Base-by-base conservation (phyloP, 2,888 invertebrate genomes). In the Oxystoma pomonae region DNA sequence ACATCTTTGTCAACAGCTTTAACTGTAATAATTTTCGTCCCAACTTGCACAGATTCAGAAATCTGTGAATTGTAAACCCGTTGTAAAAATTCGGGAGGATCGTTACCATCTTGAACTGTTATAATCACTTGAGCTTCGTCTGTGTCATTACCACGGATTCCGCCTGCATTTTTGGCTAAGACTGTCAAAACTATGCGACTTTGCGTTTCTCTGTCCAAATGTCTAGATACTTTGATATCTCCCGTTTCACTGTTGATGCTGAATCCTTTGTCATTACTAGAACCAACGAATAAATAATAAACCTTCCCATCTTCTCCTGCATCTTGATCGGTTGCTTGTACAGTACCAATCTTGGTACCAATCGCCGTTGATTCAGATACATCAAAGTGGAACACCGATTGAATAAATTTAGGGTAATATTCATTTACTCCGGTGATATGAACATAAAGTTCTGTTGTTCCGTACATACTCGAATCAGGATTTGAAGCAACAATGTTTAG, bases 91-190 rank as follows among this genome's bases (percentile, higher is more conserved):
- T 94, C 93, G 0, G 97, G 97, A 0, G 97, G 95, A 82, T 97
- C 97, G 76, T 97, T 97, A 18, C 96, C 96, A 78, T 97, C 97
- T 81, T 96, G 94, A 67, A 98, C 92, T 0, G 92, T 91, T 67
- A 98, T 90, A 57, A 94, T 92, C 0, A 98, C 92, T 80, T 94
- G 94, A 1, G 96, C 96, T 81, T 94, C 95, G 76, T 96, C 96
- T 0, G 96, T 96, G 74, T 97, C 96, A 76, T 96, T 96, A 1
- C 97, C 97, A 51, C 90, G 86, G 70, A 98, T 96, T 17, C 95
- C 93, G 16, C 97, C 97, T 58, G 89, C 88, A 77, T 98, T 98
- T 81, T 98, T 98, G 0, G 96, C 96, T 83, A 97, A 86, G 0
- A 96, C 95, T 0, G 94, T 94, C 9, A 97, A 80, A 0, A 95